These are phyloP conservation scores for Acanthosoma haemorrhoidale DNA, from an alignment of 2,888 invertebrate genomes.

Conservation along the genomic window DNA sequence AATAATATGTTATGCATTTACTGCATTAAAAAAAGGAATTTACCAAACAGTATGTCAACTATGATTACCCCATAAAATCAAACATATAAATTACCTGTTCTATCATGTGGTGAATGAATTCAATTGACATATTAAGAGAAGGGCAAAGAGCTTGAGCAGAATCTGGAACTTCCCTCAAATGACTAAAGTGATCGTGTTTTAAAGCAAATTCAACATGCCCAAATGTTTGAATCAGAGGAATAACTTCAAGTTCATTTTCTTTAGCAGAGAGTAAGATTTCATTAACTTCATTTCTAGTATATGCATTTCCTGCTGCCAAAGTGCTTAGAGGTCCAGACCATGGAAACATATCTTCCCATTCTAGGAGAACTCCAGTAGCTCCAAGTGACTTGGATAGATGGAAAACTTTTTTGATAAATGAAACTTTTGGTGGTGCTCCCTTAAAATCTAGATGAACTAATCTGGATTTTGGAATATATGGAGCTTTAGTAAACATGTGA, in stretches of 20 bases:
- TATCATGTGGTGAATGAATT: slow-evolving; percentile 61
- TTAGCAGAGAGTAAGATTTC: slow-evolving; percentile 52
- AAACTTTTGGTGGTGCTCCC: slow-evolving; percentile 65
- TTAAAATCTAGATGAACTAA: slow-evolving; percentile 72
- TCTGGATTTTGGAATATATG: slow-evolving; percentile 51
- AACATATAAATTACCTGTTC: slow-evolving; percentile 61
- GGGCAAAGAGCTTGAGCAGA: slow-evolving; percentile 70
- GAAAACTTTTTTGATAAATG: slow-evolving; percentile 55
- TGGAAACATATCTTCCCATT: slow-evolving; percentile 81
- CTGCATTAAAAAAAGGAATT: no score
- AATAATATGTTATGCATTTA: no score
- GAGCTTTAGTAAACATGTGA: slow-evolving; percentile 20
- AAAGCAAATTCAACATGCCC: slow-evolving; percentile 70
- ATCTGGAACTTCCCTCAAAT: slow-evolving; percentile 60
- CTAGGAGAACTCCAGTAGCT: slow-evolving; percentile 66
- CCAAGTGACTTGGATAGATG: slow-evolving; percentile 57
- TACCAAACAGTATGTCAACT: no score
- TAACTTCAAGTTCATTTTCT: slow-evolving; percentile 58
- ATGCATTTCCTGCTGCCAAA: slow-evolving; percentile 57
- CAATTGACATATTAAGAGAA: slow-evolving; percentile 56
- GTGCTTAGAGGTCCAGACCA: slow-evolving; percentile 56
- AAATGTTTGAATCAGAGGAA: slow-evolving; percentile 71
- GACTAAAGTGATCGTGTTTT: slow-evolving; percentile 58
- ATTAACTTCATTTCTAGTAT: slow-evolving; percentile 52
- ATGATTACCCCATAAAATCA: no score